phyloP scores from a whole-genome alignment of 2,888 invertebrate genomes.

The Scaptomyza flava region DNA sequence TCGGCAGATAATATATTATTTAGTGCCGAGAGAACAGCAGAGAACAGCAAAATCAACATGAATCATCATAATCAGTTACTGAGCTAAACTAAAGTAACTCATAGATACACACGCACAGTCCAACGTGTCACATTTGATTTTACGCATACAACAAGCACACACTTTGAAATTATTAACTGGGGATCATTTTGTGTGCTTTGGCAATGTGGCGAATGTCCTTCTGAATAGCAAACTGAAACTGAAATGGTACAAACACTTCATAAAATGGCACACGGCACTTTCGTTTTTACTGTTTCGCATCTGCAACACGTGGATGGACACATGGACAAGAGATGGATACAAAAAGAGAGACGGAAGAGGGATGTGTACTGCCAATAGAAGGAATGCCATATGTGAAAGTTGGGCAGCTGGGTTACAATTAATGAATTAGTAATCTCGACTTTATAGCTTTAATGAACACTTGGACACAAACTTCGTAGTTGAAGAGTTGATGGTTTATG shows the following conservation, averaged over 20 bases:
- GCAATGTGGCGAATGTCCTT: slow-evolving; percentile 54
- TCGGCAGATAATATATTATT: no score
- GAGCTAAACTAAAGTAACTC: slow-evolving; percentile 36
- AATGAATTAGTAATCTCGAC: slow-evolving; percentile 77
- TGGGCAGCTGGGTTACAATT: slow-evolving; percentile 66
- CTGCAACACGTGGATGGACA: slow-evolving; percentile 60
- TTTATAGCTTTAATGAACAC: slow-evolving; percentile 71
- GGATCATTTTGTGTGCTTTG: slow-evolving; percentile 82
- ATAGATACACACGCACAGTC: slow-evolving; percentile 35
- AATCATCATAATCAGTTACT: slow-evolving; percentile 24
- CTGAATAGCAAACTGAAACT: slow-evolving; percentile 22
- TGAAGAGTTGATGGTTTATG: slow-evolving; percentile 2
- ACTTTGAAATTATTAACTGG: slow-evolving; percentile 81
- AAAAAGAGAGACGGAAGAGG: background rate
- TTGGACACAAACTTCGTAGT: slow-evolving; percentile 23
- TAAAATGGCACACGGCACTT: slow-evolving; percentile 78
- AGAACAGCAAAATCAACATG: slow-evolving; percentile 8
- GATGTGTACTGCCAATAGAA: slow-evolving; percentile 2
- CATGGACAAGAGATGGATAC: background rate
- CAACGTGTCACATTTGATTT: slow-evolving; percentile 72
- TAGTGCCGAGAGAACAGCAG: slow-evolving; percentile 39
- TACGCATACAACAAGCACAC: slow-evolving; percentile 47
- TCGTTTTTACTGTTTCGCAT: slow-evolving; percentile 70
- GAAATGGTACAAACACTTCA: slow-evolving; percentile 68
- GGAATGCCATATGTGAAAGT: slow-evolving; percentile 24